These are phyloP conservation scores for Masticophis lateralis DNA, from an alignment of 2,797 vertebrate genomes.

Conservation along the genomic window DNA sequence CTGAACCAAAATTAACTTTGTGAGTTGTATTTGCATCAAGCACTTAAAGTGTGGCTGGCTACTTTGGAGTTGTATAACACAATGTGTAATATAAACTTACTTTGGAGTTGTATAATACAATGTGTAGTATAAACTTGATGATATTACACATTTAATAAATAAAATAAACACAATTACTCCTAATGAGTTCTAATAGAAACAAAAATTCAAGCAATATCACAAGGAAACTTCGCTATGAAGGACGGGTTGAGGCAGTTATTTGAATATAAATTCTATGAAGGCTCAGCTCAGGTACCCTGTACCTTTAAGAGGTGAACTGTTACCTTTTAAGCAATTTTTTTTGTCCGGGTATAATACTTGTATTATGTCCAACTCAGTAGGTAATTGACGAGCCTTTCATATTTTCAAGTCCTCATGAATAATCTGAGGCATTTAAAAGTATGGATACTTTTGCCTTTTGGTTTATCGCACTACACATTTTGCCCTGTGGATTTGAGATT, in stretches of 20 bases:
- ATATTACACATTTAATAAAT: not conserved
- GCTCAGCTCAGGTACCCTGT: not conserved
- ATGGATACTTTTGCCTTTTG: not conserved
- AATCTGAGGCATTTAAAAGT: not conserved
- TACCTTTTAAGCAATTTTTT: not conserved
- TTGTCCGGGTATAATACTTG: not conserved
- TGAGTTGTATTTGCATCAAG: not conserved
- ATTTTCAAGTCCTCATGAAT: not conserved
- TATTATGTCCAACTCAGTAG: not conserved
- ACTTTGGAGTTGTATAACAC: not conserved
- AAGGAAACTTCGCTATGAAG: not conserved
- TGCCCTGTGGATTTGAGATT: not conserved
- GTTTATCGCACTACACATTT: not conserved
- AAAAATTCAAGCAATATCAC: not conserved
- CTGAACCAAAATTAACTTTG: not conserved
- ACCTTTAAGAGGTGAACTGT: not conserved
- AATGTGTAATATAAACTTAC: not conserved
- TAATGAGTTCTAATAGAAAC: not conserved
- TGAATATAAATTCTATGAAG: not conserved
- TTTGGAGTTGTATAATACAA: not conserved
- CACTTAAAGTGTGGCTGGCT: not conserved
- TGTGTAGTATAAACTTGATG: not conserved
- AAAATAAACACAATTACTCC: not conserved
- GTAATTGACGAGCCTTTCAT: not conserved
- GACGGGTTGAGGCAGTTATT: not conserved